Conservation (phyloP, 2,113 vertebrate genomes). For the Pelecanus crispus region DNA sequence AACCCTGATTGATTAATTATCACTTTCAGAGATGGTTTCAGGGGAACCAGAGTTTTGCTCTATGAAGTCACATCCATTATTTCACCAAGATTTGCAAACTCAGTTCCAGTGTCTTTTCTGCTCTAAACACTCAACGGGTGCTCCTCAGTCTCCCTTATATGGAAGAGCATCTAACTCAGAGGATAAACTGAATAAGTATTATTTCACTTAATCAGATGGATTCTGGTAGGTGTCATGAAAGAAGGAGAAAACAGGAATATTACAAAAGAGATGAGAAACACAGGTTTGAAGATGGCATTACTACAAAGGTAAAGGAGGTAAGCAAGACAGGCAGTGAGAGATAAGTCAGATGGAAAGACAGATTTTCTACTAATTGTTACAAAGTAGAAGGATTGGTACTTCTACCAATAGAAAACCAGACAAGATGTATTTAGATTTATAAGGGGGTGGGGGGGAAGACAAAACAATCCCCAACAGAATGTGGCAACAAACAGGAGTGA, state of each 20-base stretch:
- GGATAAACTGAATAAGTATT: background rate
- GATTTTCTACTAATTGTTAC: background rate
- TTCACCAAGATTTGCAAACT: background rate
- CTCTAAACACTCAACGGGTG: background rate
- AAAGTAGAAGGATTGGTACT: background rate
- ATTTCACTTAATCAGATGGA: background rate
- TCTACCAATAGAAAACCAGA: background rate
- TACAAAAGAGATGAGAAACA: background rate
- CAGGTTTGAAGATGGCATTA: background rate
- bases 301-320: background rate
- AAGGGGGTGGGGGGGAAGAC: rapidly evolving
- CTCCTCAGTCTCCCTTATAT: background rate
- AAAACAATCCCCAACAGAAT: background rate
- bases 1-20: background rate
- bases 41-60: background rate
- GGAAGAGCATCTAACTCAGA: background rate
- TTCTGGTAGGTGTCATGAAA: background rate
- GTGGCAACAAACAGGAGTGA: background rate
- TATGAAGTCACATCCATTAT: background rate
- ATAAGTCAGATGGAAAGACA: background rate
- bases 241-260: background rate
- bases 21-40: background rate
- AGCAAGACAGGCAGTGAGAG: background rate
- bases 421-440: background rate
- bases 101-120: background rate